Conservation (phyloP, 2,888 invertebrate species). For the Petrolisthes manimaculis region DNA sequence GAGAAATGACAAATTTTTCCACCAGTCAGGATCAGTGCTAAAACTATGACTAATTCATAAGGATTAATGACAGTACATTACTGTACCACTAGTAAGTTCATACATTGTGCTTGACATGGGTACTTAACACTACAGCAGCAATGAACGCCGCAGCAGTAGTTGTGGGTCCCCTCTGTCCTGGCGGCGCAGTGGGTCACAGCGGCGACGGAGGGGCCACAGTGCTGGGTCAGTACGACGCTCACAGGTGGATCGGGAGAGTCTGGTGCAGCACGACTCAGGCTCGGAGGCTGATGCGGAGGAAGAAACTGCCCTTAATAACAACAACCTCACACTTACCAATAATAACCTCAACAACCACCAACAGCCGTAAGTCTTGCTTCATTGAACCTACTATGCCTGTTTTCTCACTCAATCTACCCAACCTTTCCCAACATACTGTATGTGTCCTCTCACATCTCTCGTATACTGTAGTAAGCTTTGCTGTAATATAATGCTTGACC, state of each 20-base stretch:
- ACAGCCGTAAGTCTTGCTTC: slow-evolving; percentile 51
- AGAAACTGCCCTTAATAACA: slow-evolving; percentile 68
- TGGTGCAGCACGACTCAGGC: slow-evolving; percentile 75
- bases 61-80: no score
- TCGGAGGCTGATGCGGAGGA: slow-evolving; percentile 73
- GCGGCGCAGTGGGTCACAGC: slow-evolving; percentile 43
- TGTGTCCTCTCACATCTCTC: no score
- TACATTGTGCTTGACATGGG: no score
- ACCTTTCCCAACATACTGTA: no score
- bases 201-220: slow-evolving; percentile 39
- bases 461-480: no score
- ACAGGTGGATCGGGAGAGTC: slow-evolving; percentile 43
- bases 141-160: slow-evolving; percentile 50
- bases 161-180: slow-evolving; percentile 52
- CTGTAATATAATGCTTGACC: no score
- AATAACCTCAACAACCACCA: slow-evolving; percentile 69
- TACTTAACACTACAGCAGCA: background rate
- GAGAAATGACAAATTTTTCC: no score
- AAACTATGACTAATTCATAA: no score
- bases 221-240: slow-evolving; percentile 43
- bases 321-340: slow-evolving; percentile 65
- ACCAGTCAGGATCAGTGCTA: no score
- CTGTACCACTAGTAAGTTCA: no score
- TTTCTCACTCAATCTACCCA: background rate
- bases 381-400: background rate